These are phyloP conservation scores for Dryoscopus gambensis DNA, from an alignment of 2,113 vertebrate species.

Conservation along the genomic window DNA sequence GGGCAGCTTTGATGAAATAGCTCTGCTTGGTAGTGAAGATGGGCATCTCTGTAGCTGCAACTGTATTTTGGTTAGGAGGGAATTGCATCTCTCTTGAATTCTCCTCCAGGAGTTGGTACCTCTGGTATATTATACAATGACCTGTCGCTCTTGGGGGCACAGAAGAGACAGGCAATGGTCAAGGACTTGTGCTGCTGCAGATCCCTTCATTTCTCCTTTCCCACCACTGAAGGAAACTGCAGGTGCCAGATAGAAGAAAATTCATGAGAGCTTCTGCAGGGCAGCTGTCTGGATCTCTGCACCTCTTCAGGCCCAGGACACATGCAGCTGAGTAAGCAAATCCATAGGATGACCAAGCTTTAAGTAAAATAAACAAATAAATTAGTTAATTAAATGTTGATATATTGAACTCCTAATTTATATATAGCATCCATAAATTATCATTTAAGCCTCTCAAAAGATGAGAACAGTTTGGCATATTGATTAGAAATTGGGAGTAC, in stretches of 20 bases:
- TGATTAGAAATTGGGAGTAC: neutral
- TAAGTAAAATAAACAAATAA: neutral
- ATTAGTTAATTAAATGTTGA: neutral
- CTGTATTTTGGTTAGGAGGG: neutral
- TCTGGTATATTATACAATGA: neutral
- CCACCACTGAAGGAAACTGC: neutral
- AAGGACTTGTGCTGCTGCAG: neutral
- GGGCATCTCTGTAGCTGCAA: neutral
- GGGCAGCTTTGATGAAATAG: neutral
- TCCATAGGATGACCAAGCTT: neutral
- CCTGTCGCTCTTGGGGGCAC: neutral
- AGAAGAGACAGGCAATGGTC: fast-evolving
- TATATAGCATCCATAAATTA: neutral
- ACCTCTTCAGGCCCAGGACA: neutral
- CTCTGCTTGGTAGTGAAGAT: neutral
- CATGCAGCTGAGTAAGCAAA: neutral
- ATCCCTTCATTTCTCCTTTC: neutral
- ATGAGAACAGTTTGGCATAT: neutral
- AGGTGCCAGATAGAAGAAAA: neutral
- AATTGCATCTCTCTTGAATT: neutral
- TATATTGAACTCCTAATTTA: neutral
- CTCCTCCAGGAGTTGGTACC: neutral
- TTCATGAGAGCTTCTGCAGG: neutral
- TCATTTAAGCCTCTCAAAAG: neutral
- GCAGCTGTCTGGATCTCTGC: neutral